Conservation (phyloP, 2,888 invertebrate species). For the Tiliacea citrago region DNA sequence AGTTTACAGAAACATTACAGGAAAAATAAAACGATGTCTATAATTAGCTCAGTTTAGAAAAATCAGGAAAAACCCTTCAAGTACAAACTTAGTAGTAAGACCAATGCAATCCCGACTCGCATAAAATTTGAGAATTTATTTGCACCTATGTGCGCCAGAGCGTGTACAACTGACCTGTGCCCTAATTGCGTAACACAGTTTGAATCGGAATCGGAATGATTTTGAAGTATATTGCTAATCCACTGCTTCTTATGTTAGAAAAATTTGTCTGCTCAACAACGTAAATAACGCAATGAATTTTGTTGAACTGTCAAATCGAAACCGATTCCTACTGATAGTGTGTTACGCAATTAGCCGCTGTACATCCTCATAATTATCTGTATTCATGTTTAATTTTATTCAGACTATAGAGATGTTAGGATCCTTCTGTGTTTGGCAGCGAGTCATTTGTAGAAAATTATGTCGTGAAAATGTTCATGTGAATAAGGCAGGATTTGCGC, state of each 20-base stretch:
- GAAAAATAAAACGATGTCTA: not conserved
- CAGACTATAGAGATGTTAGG: conserved; percentile 8
- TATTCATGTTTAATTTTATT: conserved; percentile 47
- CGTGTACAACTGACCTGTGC: too few species aligned
- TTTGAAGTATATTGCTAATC: too few species aligned
- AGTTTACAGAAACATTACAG: not conserved
- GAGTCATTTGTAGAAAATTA: conserved; percentile 14
- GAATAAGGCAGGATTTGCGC: conserved; percentile 13
- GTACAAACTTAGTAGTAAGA: too few species aligned
- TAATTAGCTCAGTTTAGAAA: not conserved
- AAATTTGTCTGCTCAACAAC: too few species aligned
- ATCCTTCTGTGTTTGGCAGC: not conserved
- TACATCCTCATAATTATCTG: conserved; percentile 23
- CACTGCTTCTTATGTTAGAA: too few species aligned
- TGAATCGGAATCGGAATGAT: too few species aligned
- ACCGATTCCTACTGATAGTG: too few species aligned
- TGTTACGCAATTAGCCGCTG: too few species aligned
- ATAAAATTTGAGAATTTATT: conserved; percentile 53
- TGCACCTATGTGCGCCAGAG: conserved; percentile 19
- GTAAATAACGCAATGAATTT: too few species aligned
- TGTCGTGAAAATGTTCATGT: conserved; percentile 21
- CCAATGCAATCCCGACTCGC: conserved; percentile 1
- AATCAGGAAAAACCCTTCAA: not conserved
- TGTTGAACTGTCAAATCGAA: too few species aligned
- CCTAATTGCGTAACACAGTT: too few species aligned